Evolutionary conservation across 2,113 vertebrate species (phyloP), one percentile per base, ranked within the genome.

Genomic region (Telmatochromis bifrenatus): DNA sequence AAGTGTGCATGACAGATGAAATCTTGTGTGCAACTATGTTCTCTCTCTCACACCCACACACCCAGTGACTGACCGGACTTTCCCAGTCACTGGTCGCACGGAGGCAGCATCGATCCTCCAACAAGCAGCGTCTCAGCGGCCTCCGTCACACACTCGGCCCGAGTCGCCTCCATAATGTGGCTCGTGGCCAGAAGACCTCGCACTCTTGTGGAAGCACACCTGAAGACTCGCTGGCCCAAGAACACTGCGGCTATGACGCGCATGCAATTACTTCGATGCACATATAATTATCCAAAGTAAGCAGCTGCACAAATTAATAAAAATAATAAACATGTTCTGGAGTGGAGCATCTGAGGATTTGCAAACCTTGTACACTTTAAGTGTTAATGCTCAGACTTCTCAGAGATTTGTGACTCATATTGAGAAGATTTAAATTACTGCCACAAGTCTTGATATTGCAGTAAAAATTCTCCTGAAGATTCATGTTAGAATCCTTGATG

Each of bases 41-140:
- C 70, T 19, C 15, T 28, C 14, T 28, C 70, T 75, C 45, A 42
- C 51, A 81, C 26, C 31, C 51, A 75, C 60, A 89, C 19, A 81
- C 17, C 51, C 12, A 62, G 11, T 23, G 47, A 26, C 47, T 14
- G 82, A 89, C 79, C 47, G 77, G 68, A 79, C 47, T 84, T 89
- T 80, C 85, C 75, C 58, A 68, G 42, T 84, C 86, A 19, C 93
- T 87, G 56, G 54, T 88, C 87, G 7, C 93, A 88, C 86, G 93
- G 94, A 94, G 91, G 95, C 92, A 95, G 90, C 85, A 88, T 87
- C 79, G 84, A 60, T 89, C 86, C 89, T 87, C 88, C 21, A 60
- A 80, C 56, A 85, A 68, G 53, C 60, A 42, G 15, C 7, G 53
- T 53, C 85, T 82, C 51, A 58, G 79, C 51, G 33, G 47, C 45